Evolutionary conservation across 2,113 vertebrate genomes (phyloP).

Genomic region (Hydrochoerus hydrochaeris): DNA sequence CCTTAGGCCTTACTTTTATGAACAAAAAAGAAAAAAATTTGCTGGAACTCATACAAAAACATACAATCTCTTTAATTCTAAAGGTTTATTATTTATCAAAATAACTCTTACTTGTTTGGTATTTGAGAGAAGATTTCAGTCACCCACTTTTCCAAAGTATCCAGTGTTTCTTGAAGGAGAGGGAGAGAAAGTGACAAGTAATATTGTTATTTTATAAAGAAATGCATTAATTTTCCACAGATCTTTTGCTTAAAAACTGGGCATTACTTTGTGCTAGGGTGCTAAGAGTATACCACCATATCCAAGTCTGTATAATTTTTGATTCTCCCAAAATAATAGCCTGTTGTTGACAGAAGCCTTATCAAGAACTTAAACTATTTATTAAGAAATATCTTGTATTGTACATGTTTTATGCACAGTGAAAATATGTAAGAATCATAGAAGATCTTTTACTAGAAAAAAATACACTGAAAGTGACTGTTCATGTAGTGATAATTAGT

Average conservation of each 20-base stretch:
- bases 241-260: conserved; percentile 36
- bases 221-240: conserved; percentile 28
- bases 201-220: conserved; percentile 61
- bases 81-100: conserved; percentile 28
- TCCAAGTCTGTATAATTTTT: background rate
- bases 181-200: conserved; percentile 53
- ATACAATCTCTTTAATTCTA: conserved; percentile 13
- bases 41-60: background rate
- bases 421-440: background rate
- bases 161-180: conserved; percentile 90
- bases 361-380: background rate
- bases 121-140: conserved; percentile 95
- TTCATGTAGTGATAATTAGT: background rate
- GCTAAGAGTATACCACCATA: background rate
- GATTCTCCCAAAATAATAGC: background rate
- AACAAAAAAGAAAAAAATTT: conserved; percentile 25
- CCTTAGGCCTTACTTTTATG: conserved; percentile 39
- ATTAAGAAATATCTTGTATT: background rate
- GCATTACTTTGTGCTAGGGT: background rate
- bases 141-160: conserved; percentile 97
- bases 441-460: background rate
- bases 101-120: conserved; percentile 94
- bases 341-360: background rate
- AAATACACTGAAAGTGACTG: background rate
- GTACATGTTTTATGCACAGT: background rate